Evolutionary conservation across 2,113 vertebrate genomes (phyloP).

Genomic region (Puma concolor): DNA sequence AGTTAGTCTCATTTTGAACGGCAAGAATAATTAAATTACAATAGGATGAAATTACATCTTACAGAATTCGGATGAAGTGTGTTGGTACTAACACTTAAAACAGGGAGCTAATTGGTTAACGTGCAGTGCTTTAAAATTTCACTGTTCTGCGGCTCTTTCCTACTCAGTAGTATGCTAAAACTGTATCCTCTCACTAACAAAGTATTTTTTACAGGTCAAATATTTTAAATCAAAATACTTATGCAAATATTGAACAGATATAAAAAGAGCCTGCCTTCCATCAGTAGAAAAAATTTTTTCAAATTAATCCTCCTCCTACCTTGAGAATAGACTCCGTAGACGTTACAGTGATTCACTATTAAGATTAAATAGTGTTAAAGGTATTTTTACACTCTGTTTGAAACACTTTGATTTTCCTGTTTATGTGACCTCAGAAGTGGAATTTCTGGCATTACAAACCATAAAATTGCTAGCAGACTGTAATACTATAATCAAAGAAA

Average conservation of each 20-base stretch:
- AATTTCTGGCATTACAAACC: constrained; percentile 79
- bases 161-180: constrained; percentile 40
- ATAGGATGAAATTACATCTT: constrained; percentile 33
- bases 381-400: constrained; percentile 86
- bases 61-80: background rate
- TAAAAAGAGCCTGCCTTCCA: constrained; percentile 24
- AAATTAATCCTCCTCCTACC: constrained; percentile 60
- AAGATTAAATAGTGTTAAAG: constrained; percentile 83
- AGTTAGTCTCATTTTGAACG: constrained; percentile 26
- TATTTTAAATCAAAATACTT: constrained; percentile 56
- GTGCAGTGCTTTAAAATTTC: constrained; percentile 31
- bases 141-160: constrained; percentile 4
- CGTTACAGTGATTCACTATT: constrained; percentile 81
- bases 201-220: constrained; percentile 38
- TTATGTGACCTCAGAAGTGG: constrained; percentile 81
- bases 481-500: constrained; percentile 75
- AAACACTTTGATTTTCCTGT: constrained; percentile 84
- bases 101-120: constrained; percentile 46
- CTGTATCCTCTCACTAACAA: constrained; percentile 40
- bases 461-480: constrained; percentile 75
- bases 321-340: constrained; percentile 77
- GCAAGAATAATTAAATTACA: constrained; percentile 36
- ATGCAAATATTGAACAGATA: constrained; percentile 48
- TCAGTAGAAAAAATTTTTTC: constrained; percentile 55
- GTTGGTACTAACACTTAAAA: constrained; percentile 22